phyloP scores from a whole-genome alignment of 2,797 vertebrate genomes.

The Astyanax mexicanus region DNA sequence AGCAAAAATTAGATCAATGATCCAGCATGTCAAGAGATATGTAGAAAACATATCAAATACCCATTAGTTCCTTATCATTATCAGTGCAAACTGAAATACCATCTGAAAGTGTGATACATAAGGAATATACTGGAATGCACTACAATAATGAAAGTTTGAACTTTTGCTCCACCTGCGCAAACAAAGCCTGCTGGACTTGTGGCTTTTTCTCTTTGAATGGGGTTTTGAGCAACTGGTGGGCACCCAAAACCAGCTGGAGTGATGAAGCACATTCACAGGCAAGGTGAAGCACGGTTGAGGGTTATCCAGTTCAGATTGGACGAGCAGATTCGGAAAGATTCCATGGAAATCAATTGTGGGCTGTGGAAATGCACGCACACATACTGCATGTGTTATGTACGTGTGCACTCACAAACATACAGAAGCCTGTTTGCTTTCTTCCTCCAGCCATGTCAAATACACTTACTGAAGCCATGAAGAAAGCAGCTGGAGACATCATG shows the following conservation, averaged over 20 bases:
- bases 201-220: not conserved
- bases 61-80: too few relatives aligned
- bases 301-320: constrained; percentile 30
- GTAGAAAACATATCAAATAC: too few relatives aligned
- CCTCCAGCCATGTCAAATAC: constrained; percentile 35
- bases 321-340: constrained; percentile 15
- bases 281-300: constrained; percentile 26
- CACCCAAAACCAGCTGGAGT: not conserved
- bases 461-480: constrained; percentile 4
- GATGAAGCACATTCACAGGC: constrained; percentile 19
- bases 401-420: not conserved
- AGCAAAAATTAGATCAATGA: too few relatives aligned
- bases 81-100: not conserved
- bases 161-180: constrained; percentile 81
- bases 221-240: not conserved
- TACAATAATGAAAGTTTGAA: constrained; percentile 64
- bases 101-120: not conserved
- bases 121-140: not conserved
- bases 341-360: not conserved
- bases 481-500: not conserved
- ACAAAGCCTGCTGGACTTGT: constrained; percentile 65
- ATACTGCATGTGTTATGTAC: too few relatives aligned
- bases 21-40: too few relatives aligned
- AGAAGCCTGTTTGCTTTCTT: constrained; percentile 37
- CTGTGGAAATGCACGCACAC: constrained; percentile 18